Base-by-base conservation (phyloP, 64 coral and sea anemone species). In the Montipora capricornis region DNA sequence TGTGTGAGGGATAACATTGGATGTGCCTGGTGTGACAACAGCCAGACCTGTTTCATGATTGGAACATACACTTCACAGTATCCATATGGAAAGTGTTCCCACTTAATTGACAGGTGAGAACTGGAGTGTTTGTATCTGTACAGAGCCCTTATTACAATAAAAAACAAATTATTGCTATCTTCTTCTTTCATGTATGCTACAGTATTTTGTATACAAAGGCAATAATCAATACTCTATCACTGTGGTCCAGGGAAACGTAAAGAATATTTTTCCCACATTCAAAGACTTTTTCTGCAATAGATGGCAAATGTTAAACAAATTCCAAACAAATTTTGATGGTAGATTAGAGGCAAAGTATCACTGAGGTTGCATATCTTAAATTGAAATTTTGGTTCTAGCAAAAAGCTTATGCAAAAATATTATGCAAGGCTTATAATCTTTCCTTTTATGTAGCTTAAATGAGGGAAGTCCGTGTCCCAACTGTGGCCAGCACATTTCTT, bases 11-110 rank as follows among this genome's bases (percentile, higher is more conserved):
- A 97, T 52, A 59, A 66, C 6, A 62, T 73, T 5, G 94, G 79
- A 9, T 99, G 97, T 78, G 44, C 92, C 0, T 99, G 97, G 97
- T 99, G 97, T 68, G 97, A 94, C 59, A 89, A 81, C 8, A 91
- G 83, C n/a, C 90, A 87, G 2, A 84, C 49, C 5, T 99, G 97
- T 86, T 94, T 99, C 47, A 3, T 77, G 6, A 89, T 91, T 84
- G 88, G 77, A 67, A 89, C 94, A 0, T 91, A 94, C 88, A 93
- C 47, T 50, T 59, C 77, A n/a, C 82, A 68, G 3, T 95, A 89
- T 76, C 89, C 95, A 2, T 89, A 89, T 89, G 97, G 97, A 26
- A 88, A 91, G 46, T 99, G 97, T 74, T 77, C 94, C 1, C 84
- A 92, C 67, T 94, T 94, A 94, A 74, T 91, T 73, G 89, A 99